phyloP scores from a whole-genome alignment of 2,113 vertebrate species.

The Salvelinus sp. region DNA sequence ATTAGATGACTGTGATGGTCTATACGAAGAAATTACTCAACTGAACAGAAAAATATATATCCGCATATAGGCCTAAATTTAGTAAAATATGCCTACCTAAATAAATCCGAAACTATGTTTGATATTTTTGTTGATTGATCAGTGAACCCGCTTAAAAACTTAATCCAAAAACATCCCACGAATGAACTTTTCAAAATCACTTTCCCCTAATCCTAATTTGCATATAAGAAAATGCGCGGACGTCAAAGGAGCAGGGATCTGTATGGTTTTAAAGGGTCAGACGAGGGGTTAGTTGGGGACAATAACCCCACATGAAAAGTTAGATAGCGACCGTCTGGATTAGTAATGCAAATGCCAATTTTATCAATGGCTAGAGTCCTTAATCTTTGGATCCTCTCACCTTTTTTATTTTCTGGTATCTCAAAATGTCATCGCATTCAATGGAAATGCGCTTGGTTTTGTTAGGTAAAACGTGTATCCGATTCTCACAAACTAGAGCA shows the following conservation, averaged over 20 bases:
- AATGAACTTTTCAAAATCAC: conserved; percentile 47
- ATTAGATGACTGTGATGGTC: too few species aligned
- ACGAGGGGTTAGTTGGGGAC: conserved; percentile 53
- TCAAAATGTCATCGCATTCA: too few species aligned
- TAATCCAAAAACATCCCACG: conserved; percentile 70
- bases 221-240: conserved; percentile 61
- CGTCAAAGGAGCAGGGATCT: conserved; percentile 47
- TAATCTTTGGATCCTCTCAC: not conserved
- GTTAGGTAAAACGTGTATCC: too few species aligned
- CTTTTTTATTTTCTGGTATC: too few species aligned
- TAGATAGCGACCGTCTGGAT: conserved; percentile 57
- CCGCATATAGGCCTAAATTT: too few species aligned
- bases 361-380: not conserved
- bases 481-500: too few species aligned
- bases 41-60: too few species aligned
- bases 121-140: not conserved
- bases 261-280: conserved; percentile 53
- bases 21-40: too few species aligned
- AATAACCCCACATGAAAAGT: conserved; percentile 40
- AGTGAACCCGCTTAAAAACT: conserved; percentile 33
- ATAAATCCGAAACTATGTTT: not conserved
- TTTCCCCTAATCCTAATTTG: conserved; percentile 69
- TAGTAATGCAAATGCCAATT: conserved; percentile 61
- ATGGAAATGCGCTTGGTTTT: too few species aligned
- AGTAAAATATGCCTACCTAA: not conserved